Percentiles rank a stretch among this genome's conserved stretches.
phyloP scores from a whole-genome alignment of 2,797 vertebrate species.

The Ctenochaetus hawaiiensis region DNA sequence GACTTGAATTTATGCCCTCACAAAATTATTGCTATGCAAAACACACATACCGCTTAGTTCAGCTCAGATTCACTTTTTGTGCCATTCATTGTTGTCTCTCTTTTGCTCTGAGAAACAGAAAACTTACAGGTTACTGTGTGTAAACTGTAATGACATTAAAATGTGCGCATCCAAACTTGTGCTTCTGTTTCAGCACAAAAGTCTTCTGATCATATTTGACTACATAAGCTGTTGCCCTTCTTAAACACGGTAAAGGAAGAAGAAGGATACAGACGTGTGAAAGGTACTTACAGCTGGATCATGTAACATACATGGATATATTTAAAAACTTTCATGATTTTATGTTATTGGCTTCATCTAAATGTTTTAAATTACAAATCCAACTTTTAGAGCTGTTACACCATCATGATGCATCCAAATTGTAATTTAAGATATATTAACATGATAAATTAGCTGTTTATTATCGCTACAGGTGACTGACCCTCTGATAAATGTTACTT shows the following conservation, averaged over 20 bases:
- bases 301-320: neutral
- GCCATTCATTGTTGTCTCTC: neutral
- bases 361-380: neutral
- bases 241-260: conserved; percentile 42
- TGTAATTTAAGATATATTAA: conserved; percentile 36
- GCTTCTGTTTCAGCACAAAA: conserved; percentile 6
- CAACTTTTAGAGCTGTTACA: neutral
- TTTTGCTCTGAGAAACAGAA: neutral
- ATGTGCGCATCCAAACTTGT: neutral
- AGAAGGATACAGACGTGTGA: conserved; percentile 57
- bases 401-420: conserved; percentile 15
- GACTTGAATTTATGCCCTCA: neutral
- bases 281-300: conserved; percentile 35
- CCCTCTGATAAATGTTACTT: conserved; percentile 45
- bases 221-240: conserved; percentile 40
- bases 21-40: neutral
- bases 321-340: neutral
- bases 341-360: neutral
- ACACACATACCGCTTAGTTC: neutral
- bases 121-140: too few relatives aligned
- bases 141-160: neutral
- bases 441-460: conserved; percentile 63
- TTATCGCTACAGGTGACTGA: conserved; percentile 52
- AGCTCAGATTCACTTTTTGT: conserved; percentile 1
- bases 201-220: too few relatives aligned